These are phyloP conservation scores for Ciconia nigra DNA, from an alignment of 2,797 vertebrate species.

Conservation along the genomic window DNA sequence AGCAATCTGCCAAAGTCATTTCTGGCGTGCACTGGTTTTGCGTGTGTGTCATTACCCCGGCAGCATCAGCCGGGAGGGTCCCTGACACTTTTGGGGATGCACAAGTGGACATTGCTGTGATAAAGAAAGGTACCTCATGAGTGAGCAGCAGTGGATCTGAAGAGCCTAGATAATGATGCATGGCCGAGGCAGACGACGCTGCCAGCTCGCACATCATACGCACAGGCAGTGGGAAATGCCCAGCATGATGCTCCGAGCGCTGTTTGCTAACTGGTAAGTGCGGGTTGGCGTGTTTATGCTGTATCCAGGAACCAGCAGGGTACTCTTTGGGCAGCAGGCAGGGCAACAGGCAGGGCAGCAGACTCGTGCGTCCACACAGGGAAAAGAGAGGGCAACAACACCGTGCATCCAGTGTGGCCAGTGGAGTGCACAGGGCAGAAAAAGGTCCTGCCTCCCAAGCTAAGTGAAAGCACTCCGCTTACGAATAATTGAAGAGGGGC, in stretches of 20 bases:
- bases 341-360: background rate
- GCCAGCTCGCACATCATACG: background rate
- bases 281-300: background rate
- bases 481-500: background rate
- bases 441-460: background rate
- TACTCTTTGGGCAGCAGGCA: background rate
- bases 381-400: background rate
- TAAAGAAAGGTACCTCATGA: background rate
- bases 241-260: background rate
- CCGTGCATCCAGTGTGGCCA: background rate
- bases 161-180: background rate
- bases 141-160: background rate
- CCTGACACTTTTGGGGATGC: background rate
- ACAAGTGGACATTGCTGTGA: background rate
- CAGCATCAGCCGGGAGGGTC: background rate
- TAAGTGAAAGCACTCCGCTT: background rate
- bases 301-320: background rate
- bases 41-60: fast-evolving
- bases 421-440: background rate
- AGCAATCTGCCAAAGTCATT: background rate
- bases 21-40: background rate
- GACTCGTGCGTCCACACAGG: background rate
- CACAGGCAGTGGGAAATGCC: background rate
- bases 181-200: background rate
- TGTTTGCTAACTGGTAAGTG: background rate